Evolutionary conservation across 2,113 vertebrate species (phyloP).

Genomic region (Malurus cyaneus): DNA sequence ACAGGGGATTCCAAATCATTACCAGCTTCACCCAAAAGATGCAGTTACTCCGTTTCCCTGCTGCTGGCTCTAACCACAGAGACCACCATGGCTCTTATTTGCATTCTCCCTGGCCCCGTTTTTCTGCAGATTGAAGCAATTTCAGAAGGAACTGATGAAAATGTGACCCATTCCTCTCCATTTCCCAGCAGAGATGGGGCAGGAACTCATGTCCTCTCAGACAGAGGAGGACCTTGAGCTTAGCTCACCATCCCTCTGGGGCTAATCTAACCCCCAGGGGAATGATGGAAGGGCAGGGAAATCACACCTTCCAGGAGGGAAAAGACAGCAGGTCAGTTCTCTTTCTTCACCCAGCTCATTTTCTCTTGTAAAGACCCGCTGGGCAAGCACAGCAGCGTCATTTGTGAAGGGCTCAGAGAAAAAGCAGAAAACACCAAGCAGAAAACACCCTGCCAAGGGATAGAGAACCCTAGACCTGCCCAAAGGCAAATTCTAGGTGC

Average conservation of each 20-base stretch:
- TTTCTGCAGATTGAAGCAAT: neutral
- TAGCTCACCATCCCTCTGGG: neutral
- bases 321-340: neutral
- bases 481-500: neutral
- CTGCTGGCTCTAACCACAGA: neutral
- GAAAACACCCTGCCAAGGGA: neutral
- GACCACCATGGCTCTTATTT: fast-evolving
- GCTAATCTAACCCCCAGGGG: neutral
- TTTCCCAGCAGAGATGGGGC: neutral
- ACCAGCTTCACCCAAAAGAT: neutral
- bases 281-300: neutral
- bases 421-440: neutral
- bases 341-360: neutral
- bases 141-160: neutral
- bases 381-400: neutral
- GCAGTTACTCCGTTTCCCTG: neutral
- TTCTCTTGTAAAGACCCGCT: neutral
- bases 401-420: neutral
- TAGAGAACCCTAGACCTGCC: neutral
- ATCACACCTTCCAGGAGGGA: neutral
- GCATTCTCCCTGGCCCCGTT: neutral
- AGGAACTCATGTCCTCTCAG: neutral
- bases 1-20: neutral
- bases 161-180: neutral
- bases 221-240: neutral